Evolutionary conservation across 2,888 invertebrate genomes (phyloP).

Genomic region (Octodonta nipae): DNA sequence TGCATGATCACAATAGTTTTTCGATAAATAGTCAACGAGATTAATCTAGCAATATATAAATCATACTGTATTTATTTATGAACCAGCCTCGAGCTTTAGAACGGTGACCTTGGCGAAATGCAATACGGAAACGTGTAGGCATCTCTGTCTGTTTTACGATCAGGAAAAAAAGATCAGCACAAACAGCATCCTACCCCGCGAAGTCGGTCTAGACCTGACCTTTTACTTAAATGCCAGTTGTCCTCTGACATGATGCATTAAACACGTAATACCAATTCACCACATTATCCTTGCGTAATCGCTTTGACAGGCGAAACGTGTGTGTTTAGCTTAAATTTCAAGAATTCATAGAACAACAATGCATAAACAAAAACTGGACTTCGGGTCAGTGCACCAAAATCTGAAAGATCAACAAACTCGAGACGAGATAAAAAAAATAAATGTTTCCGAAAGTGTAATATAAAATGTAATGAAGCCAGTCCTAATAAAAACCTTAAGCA

Average conservation of each 20-base stretch:
- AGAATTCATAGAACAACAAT: constrained; percentile 14
- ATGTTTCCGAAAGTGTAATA: constrained; percentile 12
- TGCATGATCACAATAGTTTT: too few species aligned
- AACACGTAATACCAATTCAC: too few species aligned
- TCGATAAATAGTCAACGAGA: too few species aligned
- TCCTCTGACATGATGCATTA: too few species aligned
- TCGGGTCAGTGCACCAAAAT: constrained; percentile 13
- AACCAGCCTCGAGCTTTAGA: constrained; percentile 23
- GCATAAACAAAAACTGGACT: constrained; percentile 9
- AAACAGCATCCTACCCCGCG: constrained; percentile 12
- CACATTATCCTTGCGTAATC: too few species aligned
- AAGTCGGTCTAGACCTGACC: constrained; percentile 22
- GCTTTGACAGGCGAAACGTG: too few species aligned
- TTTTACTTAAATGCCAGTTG: constrained; percentile 32
- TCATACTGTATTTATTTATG: too few species aligned
- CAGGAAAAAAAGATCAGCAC: background rate
- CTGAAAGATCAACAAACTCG: constrained; percentile 14
- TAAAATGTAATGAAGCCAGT: constrained; percentile 15
- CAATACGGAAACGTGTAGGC: constrained; percentile 27
- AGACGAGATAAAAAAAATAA: too few species aligned
- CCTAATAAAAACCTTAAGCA: constrained; percentile 15
- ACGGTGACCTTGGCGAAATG: constrained; percentile 29
- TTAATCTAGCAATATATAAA: too few species aligned
- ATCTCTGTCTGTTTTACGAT: background rate
- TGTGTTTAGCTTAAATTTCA: too few species aligned